Base-by-base conservation (phyloP, 2,113 vertebrate species). In the Aix galericulata region DNA sequence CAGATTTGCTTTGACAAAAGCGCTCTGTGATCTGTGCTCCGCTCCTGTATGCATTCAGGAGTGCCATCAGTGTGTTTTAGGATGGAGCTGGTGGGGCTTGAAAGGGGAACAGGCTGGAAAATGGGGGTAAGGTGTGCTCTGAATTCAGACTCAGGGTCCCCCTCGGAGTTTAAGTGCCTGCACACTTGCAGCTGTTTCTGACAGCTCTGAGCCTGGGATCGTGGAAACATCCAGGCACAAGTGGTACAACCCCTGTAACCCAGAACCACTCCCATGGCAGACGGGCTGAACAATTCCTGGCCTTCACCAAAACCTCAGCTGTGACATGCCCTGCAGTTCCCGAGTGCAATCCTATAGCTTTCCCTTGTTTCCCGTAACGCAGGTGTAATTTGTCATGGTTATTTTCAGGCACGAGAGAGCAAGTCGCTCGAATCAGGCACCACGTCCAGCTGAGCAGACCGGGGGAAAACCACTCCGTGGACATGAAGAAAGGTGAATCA, bases 191-290 rank as follows among this genome's bases (percentile, higher is more conserved):
- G 42, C 66, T 76, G 36, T 15, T 78, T 63, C 73, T 63, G 48
- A n/a, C 63, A 92, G 21, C 36, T 32, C 52, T 44, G 72, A 55
- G n/a, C 3, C 36, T 50, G 55, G 44, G 46, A 63, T 44, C n/a
- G 36, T 31, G 84, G 68, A 38, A 81, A 23, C 0, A 0, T 17
- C 12, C 18, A 7, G 40, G 15, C 15, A 59, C 0, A 6, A 3
- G 22, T 22, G 13, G 12, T 42, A 11, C 25, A 34, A 34, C 12
- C 6, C 22, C 46, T 59, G 5, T 62, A 55, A 50, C 20, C 85
- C 66, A 21, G 67, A 75, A 3, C 56, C 6, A 3, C 50, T 86
- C 23, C 11, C 23, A 27, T 27, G n/a, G 14, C 79, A 82, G 46
- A 18, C 17, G 59, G 34, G 6, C 59, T 63, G 55, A 93, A 13